Conservation (phyloP, 1,140 invertebrate genomes). For the Leptinotarsa defecta region DNA sequence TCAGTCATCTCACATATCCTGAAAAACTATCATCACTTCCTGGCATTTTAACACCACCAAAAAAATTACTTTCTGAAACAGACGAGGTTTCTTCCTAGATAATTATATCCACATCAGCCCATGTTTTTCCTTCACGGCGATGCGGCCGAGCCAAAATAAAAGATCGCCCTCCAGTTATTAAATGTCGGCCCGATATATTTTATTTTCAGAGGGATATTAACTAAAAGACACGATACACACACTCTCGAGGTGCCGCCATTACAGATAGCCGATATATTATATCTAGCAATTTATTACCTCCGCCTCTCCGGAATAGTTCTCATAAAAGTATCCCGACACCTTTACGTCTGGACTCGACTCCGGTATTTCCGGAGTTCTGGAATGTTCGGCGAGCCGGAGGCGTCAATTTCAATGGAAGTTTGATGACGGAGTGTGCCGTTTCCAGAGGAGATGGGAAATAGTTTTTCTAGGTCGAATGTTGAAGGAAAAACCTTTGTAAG, state of each 20-base stretch:
- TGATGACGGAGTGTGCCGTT: not conserved
- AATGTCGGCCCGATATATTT: constrained; percentile 13
- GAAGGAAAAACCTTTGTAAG: too few relatives aligned
- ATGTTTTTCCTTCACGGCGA: too few relatives aligned
- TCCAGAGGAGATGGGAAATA: not conserved
- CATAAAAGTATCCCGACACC: constrained; percentile 2
- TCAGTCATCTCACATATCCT: too few relatives aligned
- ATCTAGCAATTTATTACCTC: constrained; percentile 16
- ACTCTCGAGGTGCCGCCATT: constrained; percentile 21
- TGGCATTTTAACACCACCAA: too few relatives aligned
- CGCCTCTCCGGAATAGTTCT: constrained; percentile 1
- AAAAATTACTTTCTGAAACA: too few relatives aligned
- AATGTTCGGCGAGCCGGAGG: not conserved
- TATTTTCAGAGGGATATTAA: constrained; percentile 17
- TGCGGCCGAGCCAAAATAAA: not conserved
- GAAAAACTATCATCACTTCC: too few relatives aligned
- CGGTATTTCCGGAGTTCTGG: constrained; percentile 1
- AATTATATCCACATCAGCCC: too few relatives aligned
- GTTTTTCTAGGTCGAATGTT: too few relatives aligned
- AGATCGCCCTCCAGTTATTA: constrained; percentile 14
- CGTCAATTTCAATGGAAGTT: not conserved
- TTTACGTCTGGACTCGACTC: not conserved
- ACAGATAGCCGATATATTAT: constrained; percentile 23
- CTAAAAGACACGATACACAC: constrained; percentile 11
- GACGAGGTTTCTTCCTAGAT: too few relatives aligned